These are phyloP conservation scores for Hyposmocoma kahamanoa DNA, from an alignment of 1,140 invertebrate genomes.

Conservation along the genomic window DNA sequence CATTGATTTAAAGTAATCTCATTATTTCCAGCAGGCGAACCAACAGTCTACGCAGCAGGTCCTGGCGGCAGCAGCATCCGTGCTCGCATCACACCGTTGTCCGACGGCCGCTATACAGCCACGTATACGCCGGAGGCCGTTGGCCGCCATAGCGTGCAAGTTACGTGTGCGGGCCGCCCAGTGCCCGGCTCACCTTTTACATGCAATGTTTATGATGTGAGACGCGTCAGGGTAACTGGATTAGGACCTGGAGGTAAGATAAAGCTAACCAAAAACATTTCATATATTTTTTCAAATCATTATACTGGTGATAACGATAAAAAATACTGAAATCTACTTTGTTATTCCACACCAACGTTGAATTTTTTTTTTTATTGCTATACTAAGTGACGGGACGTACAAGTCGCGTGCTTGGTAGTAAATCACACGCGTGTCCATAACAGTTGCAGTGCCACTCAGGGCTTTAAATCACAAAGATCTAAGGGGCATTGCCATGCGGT, in stretches of 20 bases:
- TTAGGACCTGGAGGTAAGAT: constrained; percentile 69
- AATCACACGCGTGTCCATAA: too few species aligned
- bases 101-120: constrained; percentile 78
- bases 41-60: constrained; percentile 83
- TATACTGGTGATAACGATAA: too few species aligned
- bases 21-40: constrained; percentile 68
- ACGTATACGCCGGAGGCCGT: constrained; percentile 89
- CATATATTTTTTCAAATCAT: too few species aligned
- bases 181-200: constrained; percentile 93
- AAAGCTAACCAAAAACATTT: too few species aligned
- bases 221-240: constrained; percentile 87
- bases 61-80: constrained; percentile 86
- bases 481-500: too few species aligned
- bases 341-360: too few species aligned
- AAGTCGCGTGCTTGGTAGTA: too few species aligned
- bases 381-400: too few species aligned
- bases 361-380: too few species aligned
- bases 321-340: too few species aligned
- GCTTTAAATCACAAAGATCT: too few species aligned
- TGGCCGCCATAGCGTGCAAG: constrained; percentile 87
- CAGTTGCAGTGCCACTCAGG: too few species aligned
- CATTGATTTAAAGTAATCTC: constrained; percentile 9
- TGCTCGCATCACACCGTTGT: constrained; percentile 75
- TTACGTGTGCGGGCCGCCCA: constrained; percentile 86
- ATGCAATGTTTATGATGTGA: constrained; percentile 94